Evolutionary conservation across 2,113 vertebrate genomes (phyloP).

Genomic region (Larimichthys polyactis): DNA sequence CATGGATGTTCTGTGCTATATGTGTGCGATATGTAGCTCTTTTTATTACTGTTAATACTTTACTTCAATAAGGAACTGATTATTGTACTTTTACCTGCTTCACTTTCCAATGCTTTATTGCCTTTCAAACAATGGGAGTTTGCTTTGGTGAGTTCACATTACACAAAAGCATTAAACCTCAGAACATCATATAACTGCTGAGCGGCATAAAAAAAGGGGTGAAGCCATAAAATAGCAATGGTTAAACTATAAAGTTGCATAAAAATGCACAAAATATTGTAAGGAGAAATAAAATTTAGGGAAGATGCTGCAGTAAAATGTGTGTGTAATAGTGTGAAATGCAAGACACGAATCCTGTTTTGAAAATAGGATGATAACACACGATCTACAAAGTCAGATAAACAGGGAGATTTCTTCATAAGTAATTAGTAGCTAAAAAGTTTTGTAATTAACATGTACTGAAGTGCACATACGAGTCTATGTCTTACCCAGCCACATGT

Average conservation of each 20-base stretch:
- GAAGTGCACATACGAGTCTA: not conserved
- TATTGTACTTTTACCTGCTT: not conserved
- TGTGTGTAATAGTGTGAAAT: not conserved
- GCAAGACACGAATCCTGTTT: constrained; percentile 17
- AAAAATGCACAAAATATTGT: not conserved
- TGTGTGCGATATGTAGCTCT: not conserved
- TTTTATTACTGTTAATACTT: not conserved
- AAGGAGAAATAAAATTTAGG: not conserved
- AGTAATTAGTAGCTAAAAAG: not conserved
- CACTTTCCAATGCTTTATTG: not conserved
- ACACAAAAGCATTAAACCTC: not conserved
- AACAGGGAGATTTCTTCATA: not conserved
- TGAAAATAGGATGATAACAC: not conserved
- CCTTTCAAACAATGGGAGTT: not conserved
- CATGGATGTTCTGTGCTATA: not conserved
- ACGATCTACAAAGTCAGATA: not conserved
- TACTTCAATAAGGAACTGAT: not conserved
- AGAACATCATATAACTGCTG: not conserved
- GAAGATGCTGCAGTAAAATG: not conserved
- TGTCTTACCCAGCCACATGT: constrained; percentile 86
- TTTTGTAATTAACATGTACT: not conserved
- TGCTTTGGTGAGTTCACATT: not conserved
- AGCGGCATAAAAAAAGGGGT: not conserved
- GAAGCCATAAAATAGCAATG: not conserved
- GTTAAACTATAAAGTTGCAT: not conserved